These are phyloP conservation scores for Papilio elwesi DNA, from an alignment of 2,888 invertebrate species.

Conservation along the genomic window DNA sequence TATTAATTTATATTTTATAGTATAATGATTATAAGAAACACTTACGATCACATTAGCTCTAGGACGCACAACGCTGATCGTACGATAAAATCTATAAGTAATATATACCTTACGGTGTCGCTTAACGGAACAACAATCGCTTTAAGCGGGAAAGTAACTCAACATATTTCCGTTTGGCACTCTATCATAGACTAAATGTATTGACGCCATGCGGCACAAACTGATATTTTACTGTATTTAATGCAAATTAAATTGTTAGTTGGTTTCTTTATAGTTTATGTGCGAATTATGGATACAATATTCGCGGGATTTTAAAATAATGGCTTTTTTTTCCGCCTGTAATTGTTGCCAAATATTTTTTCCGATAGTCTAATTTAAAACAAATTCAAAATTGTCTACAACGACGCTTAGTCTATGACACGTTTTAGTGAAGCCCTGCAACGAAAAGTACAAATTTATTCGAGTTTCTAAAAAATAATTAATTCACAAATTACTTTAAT, in stretches of 20 bases:
- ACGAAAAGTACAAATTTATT: slow-evolving; percentile 13
- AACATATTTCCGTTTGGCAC: slow-evolving; percentile 70
- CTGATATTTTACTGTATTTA: background rate
- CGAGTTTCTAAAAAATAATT: slow-evolving; percentile 7
- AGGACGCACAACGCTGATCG: slow-evolving; percentile 62
- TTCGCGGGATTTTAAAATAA: too few species aligned
- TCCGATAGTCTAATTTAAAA: background rate
- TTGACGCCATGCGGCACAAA: slow-evolving; percentile 45
- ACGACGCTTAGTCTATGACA: slow-evolving; percentile 21
- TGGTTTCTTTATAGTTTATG: too few species aligned
- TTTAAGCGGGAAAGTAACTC: slow-evolving; percentile 68
- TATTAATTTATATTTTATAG: slow-evolving; percentile 13
- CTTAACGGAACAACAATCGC: slow-evolving; percentile 67
- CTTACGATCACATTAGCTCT: slow-evolving; percentile 74
- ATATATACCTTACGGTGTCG: slow-evolving; percentile 55
- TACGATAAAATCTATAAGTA: slow-evolving; percentile 58
- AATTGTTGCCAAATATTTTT: too few species aligned
- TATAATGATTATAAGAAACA: slow-evolving; percentile 42
- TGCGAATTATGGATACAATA: too few species aligned
- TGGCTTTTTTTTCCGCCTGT: too few species aligned
- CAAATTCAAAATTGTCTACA: background rate
- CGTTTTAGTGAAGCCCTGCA: slow-evolving; percentile 3
- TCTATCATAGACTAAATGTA: slow-evolving; percentile 55
- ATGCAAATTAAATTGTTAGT: background rate
- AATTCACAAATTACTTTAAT: background rate